These are phyloP conservation scores for Gonioctena quinquepunctata DNA, from an alignment of 1,140 invertebrate species.

Conservation along the genomic window DNA sequence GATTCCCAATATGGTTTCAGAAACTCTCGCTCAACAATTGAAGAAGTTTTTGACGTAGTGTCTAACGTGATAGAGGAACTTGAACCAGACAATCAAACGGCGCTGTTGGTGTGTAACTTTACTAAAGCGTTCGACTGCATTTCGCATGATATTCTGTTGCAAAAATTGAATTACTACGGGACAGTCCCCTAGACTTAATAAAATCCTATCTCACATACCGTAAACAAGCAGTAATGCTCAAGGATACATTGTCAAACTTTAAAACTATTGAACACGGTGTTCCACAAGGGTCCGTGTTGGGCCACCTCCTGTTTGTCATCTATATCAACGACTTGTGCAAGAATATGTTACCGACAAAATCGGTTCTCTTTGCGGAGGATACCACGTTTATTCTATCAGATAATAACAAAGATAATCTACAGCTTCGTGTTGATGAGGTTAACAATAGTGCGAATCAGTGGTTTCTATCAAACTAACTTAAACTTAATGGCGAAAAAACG, in stretches of 20 bases:
- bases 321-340: background rate
- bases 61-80: background rate
- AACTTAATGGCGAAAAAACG: too few species aligned
- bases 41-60: background rate
- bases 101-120: background rate
- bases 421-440: too few species aligned
- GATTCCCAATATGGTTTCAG: too few species aligned
- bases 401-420: too few species aligned
- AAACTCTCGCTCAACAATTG: background rate
- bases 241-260: background rate
- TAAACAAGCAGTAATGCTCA: background rate
- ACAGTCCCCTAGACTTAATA: background rate
- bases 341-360: too few species aligned
- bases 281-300: background rate
- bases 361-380: too few species aligned
- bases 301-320: background rate
- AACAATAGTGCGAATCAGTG: too few species aligned
- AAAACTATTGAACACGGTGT: background rate
- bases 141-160: background rate
- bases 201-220: background rate
- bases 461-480: too few species aligned
- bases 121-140: background rate
- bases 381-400: too few species aligned
- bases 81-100: background rate
- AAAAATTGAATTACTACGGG: background rate